Base-by-base conservation (phyloP, 2,797 vertebrate species). In the Sus cebifrons region DNA sequence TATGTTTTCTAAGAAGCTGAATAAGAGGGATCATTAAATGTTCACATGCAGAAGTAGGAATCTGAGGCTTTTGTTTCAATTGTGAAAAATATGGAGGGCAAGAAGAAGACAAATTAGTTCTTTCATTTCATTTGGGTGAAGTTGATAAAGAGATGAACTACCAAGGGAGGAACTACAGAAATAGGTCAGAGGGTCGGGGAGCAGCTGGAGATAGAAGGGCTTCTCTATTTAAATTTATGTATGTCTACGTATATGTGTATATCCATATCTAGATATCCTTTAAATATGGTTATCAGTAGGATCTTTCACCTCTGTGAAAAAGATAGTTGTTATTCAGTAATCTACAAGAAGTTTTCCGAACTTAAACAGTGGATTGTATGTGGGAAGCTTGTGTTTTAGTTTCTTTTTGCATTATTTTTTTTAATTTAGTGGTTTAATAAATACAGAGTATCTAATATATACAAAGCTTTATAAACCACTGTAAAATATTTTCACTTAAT, bases 111-210 rank as follows among this genome's bases (percentile, higher is more conserved):
- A 54, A 56, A 84, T 58, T 32, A 77, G 21, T 64, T n/a, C 54
- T 86, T 95, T 89, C 36, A n/a, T 68, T 93, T 95, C 13, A 29
- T 60, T 78, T 54, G 68, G 2, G 27, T 71, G 90, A 89, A 56
- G 40, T 56, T 91, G 60, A 91, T 84, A 64, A 89, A 49, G 52
- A 49, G 14, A 11, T 73, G 20, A 68, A 78, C 17, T 40, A 17
- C 88, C 32, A 52, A 36, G 21, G 65, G 29, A 86, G 56, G 6
- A 25, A 49, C 12, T 49, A 49, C 14, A 75, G 29, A 85, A 15
- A 15, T 18, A 84, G 52, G 32, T 25, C 25, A 77, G 62, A 44
- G 18, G 14, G 49, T 40, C 32, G 40, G 71, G 89, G 49, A 58
- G 27, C 25, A 65, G 18, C 27, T 83, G 15, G 44, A 18, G 13